Conservation (phyloP, 2,113 vertebrate species). For the Elachura formosa region DNA sequence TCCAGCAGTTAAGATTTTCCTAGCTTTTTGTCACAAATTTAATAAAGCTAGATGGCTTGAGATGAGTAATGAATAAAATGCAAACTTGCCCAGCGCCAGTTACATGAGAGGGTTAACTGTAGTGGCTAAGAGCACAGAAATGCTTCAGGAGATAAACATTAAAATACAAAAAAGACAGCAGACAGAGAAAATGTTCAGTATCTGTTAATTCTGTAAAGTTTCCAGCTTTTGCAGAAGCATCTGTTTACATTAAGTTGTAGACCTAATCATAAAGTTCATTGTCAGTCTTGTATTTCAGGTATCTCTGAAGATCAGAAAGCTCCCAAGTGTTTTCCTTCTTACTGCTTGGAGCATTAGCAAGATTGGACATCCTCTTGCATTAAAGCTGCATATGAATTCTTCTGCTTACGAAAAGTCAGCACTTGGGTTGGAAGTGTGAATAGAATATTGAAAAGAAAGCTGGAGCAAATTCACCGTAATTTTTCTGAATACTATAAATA, state of each 20-base stretch:
- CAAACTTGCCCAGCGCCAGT: background rate
- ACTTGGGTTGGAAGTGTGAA: background rate
- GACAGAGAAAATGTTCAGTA: background rate
- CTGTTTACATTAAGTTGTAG: background rate
- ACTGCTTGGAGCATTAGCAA: background rate
- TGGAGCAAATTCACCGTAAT: background rate
- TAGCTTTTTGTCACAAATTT: background rate
- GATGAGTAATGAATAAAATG: background rate
- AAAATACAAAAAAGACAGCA: background rate
- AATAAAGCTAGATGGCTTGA: background rate
- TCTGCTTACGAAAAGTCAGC: background rate
- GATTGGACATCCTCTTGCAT: background rate
- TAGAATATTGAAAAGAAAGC: background rate
- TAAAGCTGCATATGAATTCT: background rate
- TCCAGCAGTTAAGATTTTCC: background rate
- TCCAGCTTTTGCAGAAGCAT: background rate
- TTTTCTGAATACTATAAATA: background rate
- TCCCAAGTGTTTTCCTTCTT: background rate
- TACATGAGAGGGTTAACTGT: background rate
- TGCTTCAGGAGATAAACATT: background rate
- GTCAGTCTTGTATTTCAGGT: background rate
- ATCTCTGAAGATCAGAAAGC: background rate
- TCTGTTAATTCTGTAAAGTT: background rate
- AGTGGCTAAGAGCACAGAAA: background rate
- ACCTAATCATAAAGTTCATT: background rate